phyloP scores from a whole-genome alignment of 2,888 invertebrate genomes.

The Trissolcus brochymenae region DNA sequence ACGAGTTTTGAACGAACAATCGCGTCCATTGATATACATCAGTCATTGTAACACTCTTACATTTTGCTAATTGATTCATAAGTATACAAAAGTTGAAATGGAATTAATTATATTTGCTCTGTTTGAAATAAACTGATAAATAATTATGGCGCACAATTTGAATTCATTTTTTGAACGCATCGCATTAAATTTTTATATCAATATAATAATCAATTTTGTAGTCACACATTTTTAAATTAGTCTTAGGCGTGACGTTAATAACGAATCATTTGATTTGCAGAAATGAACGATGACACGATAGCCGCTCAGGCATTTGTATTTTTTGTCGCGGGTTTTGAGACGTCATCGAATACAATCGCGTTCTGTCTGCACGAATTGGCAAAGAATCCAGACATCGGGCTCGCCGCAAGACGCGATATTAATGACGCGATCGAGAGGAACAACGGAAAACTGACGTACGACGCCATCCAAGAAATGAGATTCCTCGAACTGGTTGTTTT shows the following conservation, averaged over 20 bases:
- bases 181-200: no score
- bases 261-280: constrained; percentile 22
- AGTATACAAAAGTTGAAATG: no score
- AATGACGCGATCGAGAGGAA: constrained; percentile 62
- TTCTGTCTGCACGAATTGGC: constrained; percentile 73
- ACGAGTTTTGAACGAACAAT: background rate
- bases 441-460: constrained; percentile 69
- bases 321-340: constrained; percentile 74
- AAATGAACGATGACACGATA: constrained; percentile 67
- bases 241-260: no score
- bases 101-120: no score
- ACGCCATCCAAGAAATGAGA: constrained; percentile 72
- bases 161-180: no score
- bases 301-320: constrained; percentile 74
- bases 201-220: no score
- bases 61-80: no score
- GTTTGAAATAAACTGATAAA: no score
- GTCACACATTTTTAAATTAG: no score
- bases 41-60: no score
- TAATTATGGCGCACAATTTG: no score
- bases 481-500: constrained; percentile 71
- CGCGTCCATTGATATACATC: no score
- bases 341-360: constrained; percentile 72
- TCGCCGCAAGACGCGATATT: constrained; percentile 68
- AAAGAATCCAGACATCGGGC: constrained; percentile 69